Evolutionary conservation across 1,140 invertebrate genomes (phyloP).

Genomic region (Tribolium madens): DNA sequence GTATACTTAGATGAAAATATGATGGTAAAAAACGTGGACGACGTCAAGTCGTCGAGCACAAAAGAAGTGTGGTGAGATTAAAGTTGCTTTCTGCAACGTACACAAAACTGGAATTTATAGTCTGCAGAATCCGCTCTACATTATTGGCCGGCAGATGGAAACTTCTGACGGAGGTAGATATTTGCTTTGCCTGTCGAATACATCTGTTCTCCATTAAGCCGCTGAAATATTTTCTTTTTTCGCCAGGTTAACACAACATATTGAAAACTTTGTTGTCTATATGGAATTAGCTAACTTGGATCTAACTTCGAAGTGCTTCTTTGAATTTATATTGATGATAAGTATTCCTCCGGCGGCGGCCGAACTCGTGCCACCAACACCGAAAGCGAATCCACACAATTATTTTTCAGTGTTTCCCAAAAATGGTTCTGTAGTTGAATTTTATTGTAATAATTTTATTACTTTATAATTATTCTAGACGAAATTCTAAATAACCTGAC

Average conservation of each 20-base stretch:
- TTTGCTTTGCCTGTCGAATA: constrained; percentile 51
- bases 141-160: constrained; percentile 49
- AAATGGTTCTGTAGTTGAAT: no score
- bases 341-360: neutral
- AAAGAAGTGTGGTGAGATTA: constrained; percentile 47
- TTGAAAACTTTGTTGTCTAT: constrained; percentile 17
- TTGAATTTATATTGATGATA: neutral
- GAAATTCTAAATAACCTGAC: no score
- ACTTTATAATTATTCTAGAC: no score
- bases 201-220: constrained; percentile 49
- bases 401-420: no score
- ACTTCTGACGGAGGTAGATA: constrained; percentile 44
- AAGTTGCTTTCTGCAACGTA: constrained; percentile 52
- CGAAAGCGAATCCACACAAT: no score
- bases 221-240: constrained; percentile 45
- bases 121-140: constrained; percentile 44
- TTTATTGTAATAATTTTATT: no score
- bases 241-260: constrained; percentile 24
- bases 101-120: constrained; percentile 53
- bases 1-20: constrained; percentile 46
- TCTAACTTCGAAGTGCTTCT: neutral
- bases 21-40: constrained; percentile 32
- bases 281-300: neutral
- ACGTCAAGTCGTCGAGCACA: constrained; percentile 32
- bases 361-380: no score